Evolutionary conservation across 2,113 vertebrate genomes (phyloP).

Genomic region (Gallinago media): DNA sequence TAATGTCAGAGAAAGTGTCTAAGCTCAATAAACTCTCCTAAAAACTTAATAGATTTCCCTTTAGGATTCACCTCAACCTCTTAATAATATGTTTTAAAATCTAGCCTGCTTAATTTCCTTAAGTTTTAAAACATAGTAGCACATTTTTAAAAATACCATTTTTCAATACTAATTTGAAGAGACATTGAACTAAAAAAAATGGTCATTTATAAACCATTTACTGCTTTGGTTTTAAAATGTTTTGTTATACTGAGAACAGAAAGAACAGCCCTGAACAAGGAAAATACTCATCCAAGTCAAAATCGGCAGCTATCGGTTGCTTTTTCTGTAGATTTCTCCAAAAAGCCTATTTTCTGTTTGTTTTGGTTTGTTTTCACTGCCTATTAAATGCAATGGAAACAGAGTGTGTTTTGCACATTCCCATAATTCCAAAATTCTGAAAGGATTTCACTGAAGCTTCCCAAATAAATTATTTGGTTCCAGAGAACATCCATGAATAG

Average conservation of each 20-base stretch:
- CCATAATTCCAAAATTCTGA: neutral
- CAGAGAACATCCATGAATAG: neutral
- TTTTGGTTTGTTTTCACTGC: neutral
- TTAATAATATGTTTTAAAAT: neutral
- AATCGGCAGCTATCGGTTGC: neutral
- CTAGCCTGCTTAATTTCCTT: neutral
- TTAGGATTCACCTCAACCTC: neutral
- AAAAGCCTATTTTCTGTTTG: neutral
- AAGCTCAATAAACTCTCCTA: neutral
- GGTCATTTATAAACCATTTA: neutral
- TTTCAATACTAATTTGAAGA: neutral
- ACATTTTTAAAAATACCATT: neutral
- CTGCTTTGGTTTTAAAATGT: neutral
- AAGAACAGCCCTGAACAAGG: neutral
- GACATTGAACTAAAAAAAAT: neutral
- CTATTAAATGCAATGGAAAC: neutral
- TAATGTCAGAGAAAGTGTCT: neutral
- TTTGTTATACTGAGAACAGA: neutral
- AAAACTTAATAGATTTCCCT: neutral
- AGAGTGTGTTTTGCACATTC: neutral
- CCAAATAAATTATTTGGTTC: neutral
- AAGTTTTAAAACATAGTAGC: neutral
- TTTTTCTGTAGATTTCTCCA: neutral
- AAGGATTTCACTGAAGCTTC: neutral
- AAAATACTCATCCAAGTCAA: neutral